These are phyloP conservation scores for Deroplatys truncata DNA, from an alignment of 2,888 invertebrate genomes.

Conservation along the genomic window DNA sequence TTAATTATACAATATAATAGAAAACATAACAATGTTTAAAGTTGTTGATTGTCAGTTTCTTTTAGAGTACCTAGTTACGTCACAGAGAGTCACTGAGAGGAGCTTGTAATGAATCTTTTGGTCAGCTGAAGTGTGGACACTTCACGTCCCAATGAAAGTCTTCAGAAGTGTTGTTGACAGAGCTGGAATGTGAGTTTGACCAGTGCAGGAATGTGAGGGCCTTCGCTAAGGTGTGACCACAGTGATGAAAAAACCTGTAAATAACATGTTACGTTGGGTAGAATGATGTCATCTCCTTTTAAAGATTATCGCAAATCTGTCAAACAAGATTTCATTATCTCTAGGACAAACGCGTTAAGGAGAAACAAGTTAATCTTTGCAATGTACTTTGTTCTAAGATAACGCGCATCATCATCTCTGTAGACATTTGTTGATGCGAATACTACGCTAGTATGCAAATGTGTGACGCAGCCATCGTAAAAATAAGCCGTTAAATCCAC, in stretches of 20 bases:
- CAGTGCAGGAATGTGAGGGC: neutral
- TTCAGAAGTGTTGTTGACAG: neutral
- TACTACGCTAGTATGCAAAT: neutral
- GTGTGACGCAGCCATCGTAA: neutral
- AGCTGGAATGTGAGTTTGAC: neutral
- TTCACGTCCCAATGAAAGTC: neutral
- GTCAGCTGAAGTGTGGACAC: neutral
- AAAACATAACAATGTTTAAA: no score
- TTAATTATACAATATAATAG: no score
- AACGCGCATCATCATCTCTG: neutral
- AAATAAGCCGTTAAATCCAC: neutral
- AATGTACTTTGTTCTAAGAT: neutral
- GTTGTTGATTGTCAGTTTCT: no score
- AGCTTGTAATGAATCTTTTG: neutral
- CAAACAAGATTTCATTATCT: neutral
- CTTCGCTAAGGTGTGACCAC: neutral
- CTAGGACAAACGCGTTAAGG: neutral
- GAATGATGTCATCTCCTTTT: neutral
- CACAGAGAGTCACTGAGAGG: no score
- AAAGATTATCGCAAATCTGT: neutral
- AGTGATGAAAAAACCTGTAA: neutral
- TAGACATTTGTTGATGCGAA: neutral
- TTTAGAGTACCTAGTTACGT: no score
- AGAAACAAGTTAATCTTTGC: neutral
- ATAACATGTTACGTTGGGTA: neutral